Percentiles rank a stretch among this genome's conserved stretches.
These are phyloP conservation scores for Cephus nigrinus DNA, from an alignment of 2,888 invertebrate genomes.

Conservation along the genomic window DNA sequence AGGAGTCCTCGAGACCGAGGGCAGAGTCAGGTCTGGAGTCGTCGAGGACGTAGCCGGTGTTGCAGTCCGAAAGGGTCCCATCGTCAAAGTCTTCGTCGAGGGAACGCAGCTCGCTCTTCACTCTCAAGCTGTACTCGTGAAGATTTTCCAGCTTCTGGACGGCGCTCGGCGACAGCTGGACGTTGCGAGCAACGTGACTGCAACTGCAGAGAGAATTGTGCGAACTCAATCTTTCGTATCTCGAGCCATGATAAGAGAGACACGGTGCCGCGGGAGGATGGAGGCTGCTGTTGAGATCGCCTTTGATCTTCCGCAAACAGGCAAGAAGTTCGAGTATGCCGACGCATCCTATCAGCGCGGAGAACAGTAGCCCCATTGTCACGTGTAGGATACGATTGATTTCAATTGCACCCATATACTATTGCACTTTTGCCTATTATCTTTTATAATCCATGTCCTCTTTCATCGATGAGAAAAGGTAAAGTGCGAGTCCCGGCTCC, in stretches of 20 bases:
- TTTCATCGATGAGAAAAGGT: no score
- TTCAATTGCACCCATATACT: no score
- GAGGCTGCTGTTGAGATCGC: conserved; percentile 15
- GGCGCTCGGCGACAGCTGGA: conserved; percentile 42
- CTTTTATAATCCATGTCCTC: no score
- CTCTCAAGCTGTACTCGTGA: conserved; percentile 57
- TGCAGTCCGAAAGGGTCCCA: conserved; percentile 50
- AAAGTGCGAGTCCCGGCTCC: no score
- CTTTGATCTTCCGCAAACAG: conserved; percentile 61
- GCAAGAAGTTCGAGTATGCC: conserved; percentile 78
- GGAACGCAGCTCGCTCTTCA: conserved; percentile 50
- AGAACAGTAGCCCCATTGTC: conserved; percentile 80
- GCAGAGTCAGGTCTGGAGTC: conserved; percentile 48
- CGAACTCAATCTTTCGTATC: conserved; percentile 41
- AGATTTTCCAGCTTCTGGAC: conserved; percentile 57
- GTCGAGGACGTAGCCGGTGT: conserved; percentile 43
- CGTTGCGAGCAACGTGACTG: conserved; percentile 45
- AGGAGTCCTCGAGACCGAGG: conserved; percentile 33
- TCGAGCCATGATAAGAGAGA: conserved; percentile 40
- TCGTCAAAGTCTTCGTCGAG: conserved; percentile 46
- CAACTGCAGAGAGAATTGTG: conserved; percentile 55
- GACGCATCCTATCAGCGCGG: conserved; percentile 79
- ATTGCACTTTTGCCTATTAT: no score
- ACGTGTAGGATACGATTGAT: neutral
- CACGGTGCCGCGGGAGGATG: conserved; percentile 21